phyloP scores from a whole-genome alignment of 2,888 invertebrate genomes.

The Cataglyphis rosenhaueri region DNA sequence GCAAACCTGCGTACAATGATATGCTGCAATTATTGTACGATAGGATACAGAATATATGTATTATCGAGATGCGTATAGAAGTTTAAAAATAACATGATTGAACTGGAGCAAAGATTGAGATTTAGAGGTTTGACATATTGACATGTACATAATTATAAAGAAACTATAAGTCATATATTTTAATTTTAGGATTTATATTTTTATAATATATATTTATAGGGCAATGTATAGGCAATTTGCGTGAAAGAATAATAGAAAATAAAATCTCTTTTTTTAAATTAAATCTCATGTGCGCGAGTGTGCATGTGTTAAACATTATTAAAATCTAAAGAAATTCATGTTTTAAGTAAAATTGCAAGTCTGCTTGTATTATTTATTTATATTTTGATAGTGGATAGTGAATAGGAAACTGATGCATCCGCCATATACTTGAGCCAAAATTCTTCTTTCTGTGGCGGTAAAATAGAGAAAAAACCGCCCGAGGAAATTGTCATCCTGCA shows the following conservation, averaged over 20 bases:
- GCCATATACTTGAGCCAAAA: conserved; percentile 90
- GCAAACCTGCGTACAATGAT: conserved; percentile 88
- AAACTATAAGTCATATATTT: background rate
- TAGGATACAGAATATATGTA: background rate
- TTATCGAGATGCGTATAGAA: background rate
- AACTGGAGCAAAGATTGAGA: background rate
- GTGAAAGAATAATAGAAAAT: background rate
- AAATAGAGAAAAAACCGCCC: conserved; percentile 94
- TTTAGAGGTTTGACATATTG: background rate
- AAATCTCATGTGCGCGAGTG: background rate
- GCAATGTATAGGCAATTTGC: no score
- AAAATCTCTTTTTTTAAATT: background rate
- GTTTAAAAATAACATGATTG: background rate
- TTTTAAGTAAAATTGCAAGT: background rate
- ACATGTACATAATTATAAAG: background rate
- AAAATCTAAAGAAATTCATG: background rate
- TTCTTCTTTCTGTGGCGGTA: conserved; percentile 91
- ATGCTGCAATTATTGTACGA: background rate
- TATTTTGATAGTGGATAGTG: background rate
- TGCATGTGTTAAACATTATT: background rate
- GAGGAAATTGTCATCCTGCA: conserved; percentile 94
- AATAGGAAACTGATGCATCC: background rate
- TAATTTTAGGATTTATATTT: background rate
- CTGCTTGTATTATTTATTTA: background rate
- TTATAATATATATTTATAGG: background rate